These are phyloP conservation scores for Eumeta japonica DNA, from an alignment of 1,140 invertebrate genomes.

Conservation along the genomic window DNA sequence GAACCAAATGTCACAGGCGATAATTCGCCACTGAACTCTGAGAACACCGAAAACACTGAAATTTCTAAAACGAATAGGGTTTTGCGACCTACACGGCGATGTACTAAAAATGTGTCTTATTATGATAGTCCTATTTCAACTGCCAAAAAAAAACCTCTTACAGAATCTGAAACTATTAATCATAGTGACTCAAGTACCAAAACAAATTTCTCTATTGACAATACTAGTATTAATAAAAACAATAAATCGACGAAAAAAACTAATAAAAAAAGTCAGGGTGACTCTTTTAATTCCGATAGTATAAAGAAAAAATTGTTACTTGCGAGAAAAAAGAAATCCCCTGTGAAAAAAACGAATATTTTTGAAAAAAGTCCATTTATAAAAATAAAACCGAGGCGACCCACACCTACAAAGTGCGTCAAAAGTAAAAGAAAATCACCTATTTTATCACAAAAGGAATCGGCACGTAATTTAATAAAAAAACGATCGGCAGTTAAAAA, in stretches of 20 bases:
- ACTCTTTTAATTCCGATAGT: constrained; percentile 5
- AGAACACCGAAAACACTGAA: not conserved
- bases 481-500: not conserved
- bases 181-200: constrained; percentile 18
- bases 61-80: not conserved
- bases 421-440: constrained; percentile 18
- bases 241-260: constrained; percentile 8
- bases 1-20: not conserved
- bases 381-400: constrained; percentile 36
- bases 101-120: constrained; percentile 46
- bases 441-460: constrained; percentile 3
- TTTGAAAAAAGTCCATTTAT: constrained; percentile 34
- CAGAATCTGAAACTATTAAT: constrained; percentile 15
- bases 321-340: constrained; percentile 23
- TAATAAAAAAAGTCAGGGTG: constrained; percentile 12
- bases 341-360: constrained; percentile 30
- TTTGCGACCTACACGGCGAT: constrained; percentile 31
- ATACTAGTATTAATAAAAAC: constrained; percentile 11
- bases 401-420: constrained; percentile 30
- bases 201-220: constrained; percentile 14
- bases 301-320: constrained; percentile 14
- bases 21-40: not conserved
- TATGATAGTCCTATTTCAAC: constrained; percentile 14
- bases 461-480: not conserved
- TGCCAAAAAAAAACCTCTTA: constrained; percentile 14